Conservation (phyloP, 2,888 invertebrate species). For the Troides aeacus region DNA sequence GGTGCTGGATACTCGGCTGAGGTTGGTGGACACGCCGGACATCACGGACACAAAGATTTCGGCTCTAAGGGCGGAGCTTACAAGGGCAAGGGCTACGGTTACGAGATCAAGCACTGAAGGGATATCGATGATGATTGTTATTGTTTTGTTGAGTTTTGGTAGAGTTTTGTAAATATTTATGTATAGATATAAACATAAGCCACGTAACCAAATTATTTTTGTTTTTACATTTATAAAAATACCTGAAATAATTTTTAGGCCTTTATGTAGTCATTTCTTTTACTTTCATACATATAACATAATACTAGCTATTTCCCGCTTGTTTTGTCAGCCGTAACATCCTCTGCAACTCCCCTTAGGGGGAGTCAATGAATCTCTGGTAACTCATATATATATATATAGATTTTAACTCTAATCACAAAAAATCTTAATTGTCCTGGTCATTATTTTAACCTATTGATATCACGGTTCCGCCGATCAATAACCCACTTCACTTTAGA, state of each 20-base stretch:
- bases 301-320: no score
- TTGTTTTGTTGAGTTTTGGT: constrained; percentile 63
- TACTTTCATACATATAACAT: background rate
- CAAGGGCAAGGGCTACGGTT: constrained; percentile 70
- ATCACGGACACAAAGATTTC: constrained; percentile 73
- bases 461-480: no score
- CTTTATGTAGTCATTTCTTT: background rate
- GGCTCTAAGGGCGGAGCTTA: constrained; percentile 54
- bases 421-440: no score
- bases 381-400: no score
- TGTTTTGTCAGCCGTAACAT: no score
- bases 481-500: no score
- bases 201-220: constrained; percentile 39
- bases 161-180: constrained; percentile 67
- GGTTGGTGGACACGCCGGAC: constrained; percentile 70
- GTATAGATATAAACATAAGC: constrained; percentile 57
- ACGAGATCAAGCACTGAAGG: constrained; percentile 57
- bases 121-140: constrained; percentile 52
- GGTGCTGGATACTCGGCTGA: constrained; percentile 74
- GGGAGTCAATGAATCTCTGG: no score
- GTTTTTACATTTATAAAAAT: constrained; percentile 3
- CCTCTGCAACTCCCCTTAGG: no score
- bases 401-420: no score
- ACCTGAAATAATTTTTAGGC: background rate
- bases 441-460: no score